Evolutionary conservation across 2,113 vertebrate genomes (phyloP).

Genomic region (Hippocampus barbouri): DNA sequence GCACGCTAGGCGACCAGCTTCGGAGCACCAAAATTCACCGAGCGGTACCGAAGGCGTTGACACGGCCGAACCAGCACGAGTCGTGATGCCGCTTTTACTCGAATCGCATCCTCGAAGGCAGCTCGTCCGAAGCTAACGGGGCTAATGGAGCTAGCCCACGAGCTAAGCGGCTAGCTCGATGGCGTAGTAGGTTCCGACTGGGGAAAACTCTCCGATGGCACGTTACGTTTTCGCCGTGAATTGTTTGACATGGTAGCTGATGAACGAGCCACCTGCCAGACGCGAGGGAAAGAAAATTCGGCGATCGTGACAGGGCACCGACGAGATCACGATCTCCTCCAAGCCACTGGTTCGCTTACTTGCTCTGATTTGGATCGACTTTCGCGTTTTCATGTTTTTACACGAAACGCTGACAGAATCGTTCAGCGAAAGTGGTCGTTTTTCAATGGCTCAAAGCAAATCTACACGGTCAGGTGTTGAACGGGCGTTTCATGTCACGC

Average conservation of each 20-base stretch:
- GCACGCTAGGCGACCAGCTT: slow-evolving; percentile 13
- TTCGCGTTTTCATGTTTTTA: background rate
- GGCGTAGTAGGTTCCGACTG: slow-evolving; percentile 47
- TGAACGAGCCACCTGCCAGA: background rate
- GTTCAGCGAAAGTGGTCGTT: too few species aligned
- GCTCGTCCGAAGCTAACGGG: slow-evolving; percentile 33
- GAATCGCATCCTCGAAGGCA: background rate
- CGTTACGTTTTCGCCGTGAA: too few species aligned
- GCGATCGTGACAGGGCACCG: too few species aligned
- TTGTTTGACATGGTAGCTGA: background rate
- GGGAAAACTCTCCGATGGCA: background rate
- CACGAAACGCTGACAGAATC: background rate
- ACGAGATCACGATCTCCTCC: too few species aligned
- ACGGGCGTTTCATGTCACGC: too few species aligned
- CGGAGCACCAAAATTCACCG: fast-evolving
- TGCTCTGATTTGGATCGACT: too few species aligned
- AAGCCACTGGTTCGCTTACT: too few species aligned
- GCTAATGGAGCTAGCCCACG: slow-evolving; percentile 32
- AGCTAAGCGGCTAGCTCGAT: slow-evolving; percentile 44
- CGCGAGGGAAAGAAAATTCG: background rate
- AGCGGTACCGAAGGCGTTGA: background rate
- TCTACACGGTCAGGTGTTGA: too few species aligned
- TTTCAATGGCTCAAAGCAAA: too few species aligned
- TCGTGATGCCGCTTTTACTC: background rate
- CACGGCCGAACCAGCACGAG: too few species aligned